Conservation (phyloP, 1,140 invertebrate species). For the Papilio dardanus region DNA sequence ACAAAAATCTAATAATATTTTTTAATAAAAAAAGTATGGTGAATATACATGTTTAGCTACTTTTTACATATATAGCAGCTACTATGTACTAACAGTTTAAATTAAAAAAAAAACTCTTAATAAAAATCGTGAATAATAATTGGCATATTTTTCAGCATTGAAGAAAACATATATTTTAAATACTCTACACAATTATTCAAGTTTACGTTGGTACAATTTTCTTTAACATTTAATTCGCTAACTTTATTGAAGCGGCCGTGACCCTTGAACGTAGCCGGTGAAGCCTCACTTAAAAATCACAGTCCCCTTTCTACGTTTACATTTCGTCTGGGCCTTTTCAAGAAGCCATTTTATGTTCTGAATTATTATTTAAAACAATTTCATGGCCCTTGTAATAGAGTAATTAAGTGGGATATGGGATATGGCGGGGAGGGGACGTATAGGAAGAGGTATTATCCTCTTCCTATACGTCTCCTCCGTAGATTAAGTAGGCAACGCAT, state of each 20-base stretch:
- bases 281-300: slow-evolving; percentile 15
- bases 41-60: too few relatives aligned
- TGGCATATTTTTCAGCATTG: neutral
- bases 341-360: slow-evolving; percentile 17
- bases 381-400: neutral
- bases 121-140: too few relatives aligned
- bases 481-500: too few relatives aligned
- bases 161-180: neutral
- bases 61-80: too few relatives aligned
- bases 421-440: too few relatives aligned
- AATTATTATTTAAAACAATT: slow-evolving; percentile 19
- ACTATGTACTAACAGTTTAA: too few relatives aligned
- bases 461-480: too few relatives aligned
- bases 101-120: too few relatives aligned
- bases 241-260: neutral
- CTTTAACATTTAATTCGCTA: neutral
- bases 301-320: neutral
- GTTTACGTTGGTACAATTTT: neutral
- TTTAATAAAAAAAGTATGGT: too few relatives aligned
- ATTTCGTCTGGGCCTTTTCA: neutral
- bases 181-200: neutral
- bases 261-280: neutral
- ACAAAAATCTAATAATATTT: too few relatives aligned
- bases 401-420: neutral
- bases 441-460: too few relatives aligned